phyloP scores from a whole-genome alignment of 2,113 vertebrate species.

The Narcine bancroftii region DNA sequence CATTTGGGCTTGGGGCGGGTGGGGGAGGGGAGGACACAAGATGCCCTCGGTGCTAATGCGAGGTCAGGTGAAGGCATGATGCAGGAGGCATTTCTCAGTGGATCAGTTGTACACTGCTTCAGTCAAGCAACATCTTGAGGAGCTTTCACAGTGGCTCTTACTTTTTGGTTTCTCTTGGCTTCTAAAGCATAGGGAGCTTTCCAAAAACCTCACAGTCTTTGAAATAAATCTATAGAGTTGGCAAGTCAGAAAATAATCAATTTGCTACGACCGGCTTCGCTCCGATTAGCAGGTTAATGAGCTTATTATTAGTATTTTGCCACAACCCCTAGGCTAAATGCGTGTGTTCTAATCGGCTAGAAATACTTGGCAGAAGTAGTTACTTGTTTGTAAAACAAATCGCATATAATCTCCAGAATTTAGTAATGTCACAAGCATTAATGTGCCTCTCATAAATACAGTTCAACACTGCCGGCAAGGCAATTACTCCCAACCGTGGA shows the following conservation, averaged over 20 bases:
- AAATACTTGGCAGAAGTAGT: conserved; percentile 44
- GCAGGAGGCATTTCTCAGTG: too few species aligned
- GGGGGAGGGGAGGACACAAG: too few species aligned
- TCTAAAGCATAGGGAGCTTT: not conserved
- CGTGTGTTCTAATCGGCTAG: not conserved
- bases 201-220: not conserved
- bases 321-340: not conserved
- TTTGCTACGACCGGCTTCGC: not conserved
- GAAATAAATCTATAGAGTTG: not conserved
- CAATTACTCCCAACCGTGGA: conserved; percentile 55
- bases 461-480: conserved; percentile 59
- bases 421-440: conserved; percentile 60
- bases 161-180: not conserved
- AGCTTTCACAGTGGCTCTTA: not conserved
- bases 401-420: conserved; percentile 58
- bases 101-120: not conserved
- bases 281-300: not conserved
- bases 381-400: conserved; percentile 61
- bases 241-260: conserved; percentile 4
- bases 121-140: not conserved
- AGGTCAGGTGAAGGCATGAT: too few species aligned
- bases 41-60: too few species aligned
- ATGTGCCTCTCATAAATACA: conserved; percentile 62
- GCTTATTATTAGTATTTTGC: not conserved
- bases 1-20: too few species aligned